These are phyloP conservation scores for Agapornis roseicollis DNA, from an alignment of 2,113 vertebrate species.

Conservation along the genomic window DNA sequence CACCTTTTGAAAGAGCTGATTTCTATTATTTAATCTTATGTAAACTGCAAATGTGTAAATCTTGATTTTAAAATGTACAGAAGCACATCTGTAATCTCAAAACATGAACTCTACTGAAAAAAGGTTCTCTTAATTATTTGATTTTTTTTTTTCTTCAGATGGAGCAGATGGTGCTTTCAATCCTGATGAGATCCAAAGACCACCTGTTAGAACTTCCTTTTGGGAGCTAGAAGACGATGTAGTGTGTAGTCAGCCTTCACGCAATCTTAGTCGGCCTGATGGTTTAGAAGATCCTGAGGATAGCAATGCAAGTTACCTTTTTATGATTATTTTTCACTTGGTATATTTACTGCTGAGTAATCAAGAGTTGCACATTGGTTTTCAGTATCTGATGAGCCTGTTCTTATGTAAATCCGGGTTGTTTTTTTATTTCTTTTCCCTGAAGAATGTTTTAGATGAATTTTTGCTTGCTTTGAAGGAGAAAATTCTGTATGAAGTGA, in stretches of 20 bases:
- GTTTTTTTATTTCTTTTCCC: not conserved
- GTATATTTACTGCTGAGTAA: not conserved
- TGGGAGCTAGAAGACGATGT: conserved; percentile 90
- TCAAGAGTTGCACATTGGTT: not conserved
- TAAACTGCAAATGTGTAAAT: not conserved
- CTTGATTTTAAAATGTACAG: not conserved
- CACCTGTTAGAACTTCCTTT: conserved; percentile 84
- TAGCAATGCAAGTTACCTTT: conserved; percentile 68
- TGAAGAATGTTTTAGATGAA: not conserved
- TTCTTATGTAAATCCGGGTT: not conserved
- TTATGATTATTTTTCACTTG: not conserved
- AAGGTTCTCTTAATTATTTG: not conserved
- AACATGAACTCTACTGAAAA: not conserved
- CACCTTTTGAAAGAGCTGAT: not conserved
- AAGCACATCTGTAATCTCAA: not conserved
- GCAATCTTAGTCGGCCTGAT: conserved; percentile 92
- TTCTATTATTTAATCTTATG: not conserved
- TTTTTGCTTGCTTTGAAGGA: not conserved
- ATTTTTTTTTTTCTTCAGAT: conserved; percentile 73
- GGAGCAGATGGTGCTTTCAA: conserved; percentile 90
- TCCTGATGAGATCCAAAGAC: conserved; percentile 90
- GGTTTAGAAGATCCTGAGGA: conserved; percentile 91
- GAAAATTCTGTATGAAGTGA: not conserved
- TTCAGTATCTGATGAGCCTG: not conserved
- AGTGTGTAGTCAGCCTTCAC: conserved; percentile 94